Evolutionary conservation across 2,113 vertebrate species (phyloP).

Genomic region (Xiphias gladius): DNA sequence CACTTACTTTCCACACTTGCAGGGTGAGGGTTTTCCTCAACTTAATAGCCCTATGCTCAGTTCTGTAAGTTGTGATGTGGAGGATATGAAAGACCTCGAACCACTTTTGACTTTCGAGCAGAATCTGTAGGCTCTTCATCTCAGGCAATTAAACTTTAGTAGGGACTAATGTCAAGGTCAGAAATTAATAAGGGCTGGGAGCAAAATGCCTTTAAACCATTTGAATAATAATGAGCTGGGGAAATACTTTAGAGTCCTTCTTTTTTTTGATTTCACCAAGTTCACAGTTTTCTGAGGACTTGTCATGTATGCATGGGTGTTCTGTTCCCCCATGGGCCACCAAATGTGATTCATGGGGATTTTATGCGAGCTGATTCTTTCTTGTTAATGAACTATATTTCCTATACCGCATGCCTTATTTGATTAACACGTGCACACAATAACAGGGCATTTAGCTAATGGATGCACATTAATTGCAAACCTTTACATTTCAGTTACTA

Average conservation of each 20-base stretch:
- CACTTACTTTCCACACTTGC: background rate
- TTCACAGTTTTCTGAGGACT: background rate
- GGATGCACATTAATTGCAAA: no score
- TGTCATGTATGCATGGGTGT: constrained; percentile 10
- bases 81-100: background rate
- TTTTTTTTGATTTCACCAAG: no score
- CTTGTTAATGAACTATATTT: no score
- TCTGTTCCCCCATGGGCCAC: background rate
- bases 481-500: no score
- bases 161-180: constrained; percentile 37
- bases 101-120: background rate
- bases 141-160: constrained; percentile 33
- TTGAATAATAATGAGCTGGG: constrained; percentile 33
- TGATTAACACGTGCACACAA: no score
- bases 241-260: background rate
- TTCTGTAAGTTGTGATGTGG: background rate
- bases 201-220: no score
- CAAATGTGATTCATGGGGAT: background rate
- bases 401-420: no score
- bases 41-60: background rate
- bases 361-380: background rate
- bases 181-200: no score
- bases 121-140: constrained; percentile 8
- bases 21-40: background rate
- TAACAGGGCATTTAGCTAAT: no score